phyloP scores from a whole-genome alignment of 2,113 vertebrate genomes.

The Thalassoma bifasciatum region DNA sequence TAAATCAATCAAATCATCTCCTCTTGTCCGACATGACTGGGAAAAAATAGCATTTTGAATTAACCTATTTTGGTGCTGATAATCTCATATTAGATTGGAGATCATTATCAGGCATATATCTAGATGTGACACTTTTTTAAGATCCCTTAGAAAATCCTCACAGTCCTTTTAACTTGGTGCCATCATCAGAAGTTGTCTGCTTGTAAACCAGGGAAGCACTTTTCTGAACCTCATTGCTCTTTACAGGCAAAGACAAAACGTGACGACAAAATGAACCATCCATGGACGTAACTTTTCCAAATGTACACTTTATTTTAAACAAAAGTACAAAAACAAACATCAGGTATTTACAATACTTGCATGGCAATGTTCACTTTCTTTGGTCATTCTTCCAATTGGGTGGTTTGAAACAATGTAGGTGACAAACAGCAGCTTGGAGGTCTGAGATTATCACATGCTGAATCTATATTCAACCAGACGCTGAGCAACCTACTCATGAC shows the following conservation, averaged over 20 bases:
- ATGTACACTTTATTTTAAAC: constrained; percentile 96
- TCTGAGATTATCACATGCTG: constrained; percentile 69
- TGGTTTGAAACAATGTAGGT: constrained; percentile 65
- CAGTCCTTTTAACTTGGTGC: too few species aligned
- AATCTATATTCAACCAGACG: constrained; percentile 66
- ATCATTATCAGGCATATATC: too few species aligned
- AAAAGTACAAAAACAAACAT: constrained; percentile 91
- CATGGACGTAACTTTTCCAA: constrained; percentile 77
- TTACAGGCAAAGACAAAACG: constrained; percentile 34
- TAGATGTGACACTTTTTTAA: too few species aligned
- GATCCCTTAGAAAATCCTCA: too few species aligned
- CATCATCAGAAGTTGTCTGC: too few species aligned
- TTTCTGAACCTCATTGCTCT: background rate
- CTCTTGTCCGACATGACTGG: too few species aligned
- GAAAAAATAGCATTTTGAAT: too few species aligned
- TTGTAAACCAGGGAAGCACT: too few species aligned
- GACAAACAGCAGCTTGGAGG: constrained; percentile 61
- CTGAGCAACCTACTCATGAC: constrained; percentile 58
- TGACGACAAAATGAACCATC: constrained; percentile 45
- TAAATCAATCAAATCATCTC: too few species aligned
- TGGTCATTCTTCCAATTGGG: constrained; percentile 93
- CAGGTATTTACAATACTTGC: constrained; percentile 95
- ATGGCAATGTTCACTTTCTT: constrained; percentile 89
- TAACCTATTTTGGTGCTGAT: too few species aligned
- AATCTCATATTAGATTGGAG: too few species aligned